phyloP scores from a whole-genome alignment of 2,888 invertebrate species.

The Hydrotaea diabolus region DNA sequence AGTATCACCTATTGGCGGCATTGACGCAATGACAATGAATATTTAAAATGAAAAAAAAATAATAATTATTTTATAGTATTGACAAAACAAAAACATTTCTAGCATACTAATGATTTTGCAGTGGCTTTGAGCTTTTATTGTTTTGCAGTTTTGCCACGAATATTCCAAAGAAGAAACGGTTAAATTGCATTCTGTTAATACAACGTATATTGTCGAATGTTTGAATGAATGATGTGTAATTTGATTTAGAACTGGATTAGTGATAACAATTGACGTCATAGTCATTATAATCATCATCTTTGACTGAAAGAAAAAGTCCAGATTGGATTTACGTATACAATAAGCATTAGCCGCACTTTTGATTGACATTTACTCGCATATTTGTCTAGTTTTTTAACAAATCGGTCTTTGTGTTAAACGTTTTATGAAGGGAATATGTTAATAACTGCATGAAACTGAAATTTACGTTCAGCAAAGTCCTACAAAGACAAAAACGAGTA shows the following conservation, averaged over 20 bases:
- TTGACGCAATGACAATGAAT: constrained; percentile 64
- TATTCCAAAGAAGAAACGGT: not conserved
- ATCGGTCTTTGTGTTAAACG: no score
- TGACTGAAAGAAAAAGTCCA: not conserved
- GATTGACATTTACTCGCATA: no score
- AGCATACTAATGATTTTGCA: constrained; percentile 59
- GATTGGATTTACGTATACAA: no score
- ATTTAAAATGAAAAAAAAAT: constrained; percentile 42
- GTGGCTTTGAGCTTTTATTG: not conserved
- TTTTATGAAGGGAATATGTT: no score
- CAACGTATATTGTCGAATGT: not conserved
- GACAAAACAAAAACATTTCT: constrained; percentile 37
- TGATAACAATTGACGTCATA: not conserved
- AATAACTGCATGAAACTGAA: no score
- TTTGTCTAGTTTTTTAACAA: no score
- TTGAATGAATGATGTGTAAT: not conserved
- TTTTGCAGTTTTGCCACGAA: constrained; percentile 31
- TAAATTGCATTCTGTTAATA: not conserved
- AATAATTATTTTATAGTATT: constrained; percentile 42
- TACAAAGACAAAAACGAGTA: no score
- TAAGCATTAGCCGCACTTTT: no score
- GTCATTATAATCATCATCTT: not conserved
- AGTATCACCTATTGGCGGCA: constrained; percentile 2
- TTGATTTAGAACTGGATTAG: not conserved
- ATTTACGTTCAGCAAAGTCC: no score